Conservation (phyloP, 2,888 invertebrate genomes). For the Euspilapteryx auroguttella region DNA sequence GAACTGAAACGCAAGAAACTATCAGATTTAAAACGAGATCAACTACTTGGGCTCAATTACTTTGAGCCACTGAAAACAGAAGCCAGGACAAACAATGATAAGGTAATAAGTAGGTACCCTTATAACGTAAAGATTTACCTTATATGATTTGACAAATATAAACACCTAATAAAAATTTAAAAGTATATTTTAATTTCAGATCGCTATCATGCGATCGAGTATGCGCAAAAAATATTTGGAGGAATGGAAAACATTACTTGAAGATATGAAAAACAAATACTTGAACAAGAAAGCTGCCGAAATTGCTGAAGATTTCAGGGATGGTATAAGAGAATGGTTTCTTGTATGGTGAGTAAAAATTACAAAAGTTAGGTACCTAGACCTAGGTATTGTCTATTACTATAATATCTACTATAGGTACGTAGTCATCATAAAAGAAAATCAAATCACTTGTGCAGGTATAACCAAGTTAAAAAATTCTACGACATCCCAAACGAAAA, state of each 20-base stretch:
- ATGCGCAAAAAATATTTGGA: background rate
- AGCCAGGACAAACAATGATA: too few species aligned
- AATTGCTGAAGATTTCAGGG: background rate
- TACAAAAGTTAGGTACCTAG: background rate
- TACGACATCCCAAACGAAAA: slow-evolving; percentile 25
- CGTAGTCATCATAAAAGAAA: background rate
- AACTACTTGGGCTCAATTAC: too few species aligned
- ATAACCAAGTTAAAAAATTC: slow-evolving; percentile 21
- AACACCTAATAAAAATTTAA: too few species aligned
- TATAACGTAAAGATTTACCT: too few species aligned
- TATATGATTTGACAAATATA: too few species aligned
- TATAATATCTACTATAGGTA: background rate
- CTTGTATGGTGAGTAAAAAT: background rate
- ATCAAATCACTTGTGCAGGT: too few species aligned
- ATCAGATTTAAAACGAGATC: background rate
- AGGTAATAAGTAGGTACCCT: too few species aligned
- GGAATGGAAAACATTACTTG: background rate
- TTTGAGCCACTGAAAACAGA: too few species aligned
- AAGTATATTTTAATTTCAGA: background rate
- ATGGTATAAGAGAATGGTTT: background rate
- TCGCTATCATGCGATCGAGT: slow-evolving; percentile 1
- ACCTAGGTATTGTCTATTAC: background rate
- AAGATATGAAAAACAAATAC: background rate
- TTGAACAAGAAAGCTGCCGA: background rate
- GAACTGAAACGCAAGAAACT: too few species aligned